These are phyloP conservation scores for Chaetorhynchus papuensis DNA, from an alignment of 2,113 vertebrate genomes.

Conservation along the genomic window DNA sequence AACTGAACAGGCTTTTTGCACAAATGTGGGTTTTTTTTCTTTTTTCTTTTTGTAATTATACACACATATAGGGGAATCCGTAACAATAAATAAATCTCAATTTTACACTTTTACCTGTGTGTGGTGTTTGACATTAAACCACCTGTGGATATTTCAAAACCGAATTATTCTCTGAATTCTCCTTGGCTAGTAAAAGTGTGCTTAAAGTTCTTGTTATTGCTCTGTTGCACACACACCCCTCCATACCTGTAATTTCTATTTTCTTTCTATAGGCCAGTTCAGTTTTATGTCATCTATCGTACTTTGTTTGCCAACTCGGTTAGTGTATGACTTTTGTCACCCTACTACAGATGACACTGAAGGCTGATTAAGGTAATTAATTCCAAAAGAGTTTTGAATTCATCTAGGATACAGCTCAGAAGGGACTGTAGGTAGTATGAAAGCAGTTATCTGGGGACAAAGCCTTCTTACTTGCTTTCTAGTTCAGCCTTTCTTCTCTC, in stretches of 20 bases:
- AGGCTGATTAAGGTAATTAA: neutral
- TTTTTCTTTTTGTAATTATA: neutral
- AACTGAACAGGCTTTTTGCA: neutral
- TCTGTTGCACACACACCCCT: neutral
- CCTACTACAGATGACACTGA: neutral
- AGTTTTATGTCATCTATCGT: neutral
- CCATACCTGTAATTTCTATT: accelerated
- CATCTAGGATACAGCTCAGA: neutral
- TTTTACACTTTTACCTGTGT: neutral
- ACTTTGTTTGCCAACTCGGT: neutral
- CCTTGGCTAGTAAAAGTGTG: neutral
- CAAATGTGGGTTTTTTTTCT: neutral
- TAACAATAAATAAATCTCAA: neutral
- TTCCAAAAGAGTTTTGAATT: neutral
- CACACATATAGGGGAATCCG: neutral
- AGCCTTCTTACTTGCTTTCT: neutral
- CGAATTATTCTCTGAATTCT: neutral
- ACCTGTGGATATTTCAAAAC: neutral
- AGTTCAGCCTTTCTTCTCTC: neutral
- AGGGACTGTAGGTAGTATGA: neutral
- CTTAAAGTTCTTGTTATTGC: neutral
- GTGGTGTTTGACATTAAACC: neutral
- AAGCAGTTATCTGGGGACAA: neutral
- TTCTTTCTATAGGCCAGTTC: neutral
- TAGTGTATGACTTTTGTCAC: neutral